phyloP scores from a whole-genome alignment of 2,888 invertebrate genomes.

The Phymatocera aterrima region DNA sequence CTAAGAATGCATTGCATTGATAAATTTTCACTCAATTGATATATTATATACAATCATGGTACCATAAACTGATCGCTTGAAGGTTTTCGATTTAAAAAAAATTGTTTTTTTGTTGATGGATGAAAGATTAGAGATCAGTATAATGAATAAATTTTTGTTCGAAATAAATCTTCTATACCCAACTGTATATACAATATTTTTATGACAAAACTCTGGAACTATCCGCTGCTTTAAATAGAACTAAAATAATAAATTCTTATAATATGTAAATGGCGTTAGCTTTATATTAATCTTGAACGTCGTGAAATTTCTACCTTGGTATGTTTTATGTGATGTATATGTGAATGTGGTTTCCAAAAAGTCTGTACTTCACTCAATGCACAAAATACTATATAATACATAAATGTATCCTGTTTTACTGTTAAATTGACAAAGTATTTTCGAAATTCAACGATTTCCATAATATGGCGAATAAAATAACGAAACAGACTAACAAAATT shows the following conservation, averaged over 20 bases:
- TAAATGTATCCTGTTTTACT: too few species aligned
- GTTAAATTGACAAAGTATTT: background rate
- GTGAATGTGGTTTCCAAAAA: slow-evolving; percentile 51
- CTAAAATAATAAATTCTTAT: slow-evolving; percentile 18
- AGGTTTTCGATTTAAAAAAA: background rate
- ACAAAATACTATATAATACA: background rate
- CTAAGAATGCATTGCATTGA: slow-evolving; percentile 17
- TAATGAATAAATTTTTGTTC: slow-evolving; percentile 21
- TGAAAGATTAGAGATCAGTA: slow-evolving; percentile 15
- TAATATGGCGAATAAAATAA: background rate
- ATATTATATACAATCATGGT: too few species aligned
- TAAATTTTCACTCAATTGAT: background rate
- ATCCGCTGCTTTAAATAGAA: slow-evolving; percentile 57
- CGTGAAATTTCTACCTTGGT: slow-evolving; percentile 63
- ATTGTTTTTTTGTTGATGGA: background rate
- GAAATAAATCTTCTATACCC: slow-evolving; percentile 32
- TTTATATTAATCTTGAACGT: slow-evolving; percentile 50
- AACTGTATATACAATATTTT: slow-evolving; percentile 63
- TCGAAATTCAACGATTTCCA: too few species aligned
- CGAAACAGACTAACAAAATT: background rate
- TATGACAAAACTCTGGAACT: slow-evolving; percentile 60
- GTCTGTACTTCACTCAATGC: slow-evolving; percentile 26
- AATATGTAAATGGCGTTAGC: slow-evolving; percentile 37
- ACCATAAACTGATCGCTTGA: background rate
- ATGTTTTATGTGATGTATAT: slow-evolving; percentile 61